These are phyloP conservation scores for Zoanthus sociatus DNA, from an alignment of 92 coral and sea anemone genomes.

Conservation along the genomic window DNA sequence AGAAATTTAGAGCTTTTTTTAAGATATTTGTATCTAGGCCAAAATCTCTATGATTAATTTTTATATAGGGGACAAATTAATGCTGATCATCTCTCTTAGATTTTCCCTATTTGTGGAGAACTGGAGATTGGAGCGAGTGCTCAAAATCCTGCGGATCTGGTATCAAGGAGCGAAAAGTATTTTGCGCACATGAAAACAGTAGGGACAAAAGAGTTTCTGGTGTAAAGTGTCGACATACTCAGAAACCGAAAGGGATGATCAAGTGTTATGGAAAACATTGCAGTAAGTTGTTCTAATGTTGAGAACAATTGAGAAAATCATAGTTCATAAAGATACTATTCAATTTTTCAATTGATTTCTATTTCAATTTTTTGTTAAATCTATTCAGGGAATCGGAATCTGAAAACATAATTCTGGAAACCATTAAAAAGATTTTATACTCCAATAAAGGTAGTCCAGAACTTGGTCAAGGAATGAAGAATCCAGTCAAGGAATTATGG, in stretches of 20 bases:
- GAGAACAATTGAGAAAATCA: neutral
- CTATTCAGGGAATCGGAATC: too few species aligned
- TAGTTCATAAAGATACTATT: neutral
- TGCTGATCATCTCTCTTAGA: conserved; percentile 47
- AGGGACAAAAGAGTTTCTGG: conserved; percentile 55
- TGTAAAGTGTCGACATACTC: conserved; percentile 69
- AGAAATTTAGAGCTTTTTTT: too few species aligned
- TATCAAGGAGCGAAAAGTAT: conserved; percentile 68
- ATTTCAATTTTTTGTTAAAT: too few species aligned
- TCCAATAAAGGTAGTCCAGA: too few species aligned
- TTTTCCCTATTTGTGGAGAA: conserved; percentile 92
- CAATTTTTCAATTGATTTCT: too few species aligned
- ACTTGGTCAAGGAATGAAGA: too few species aligned
- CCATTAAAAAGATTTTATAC: too few species aligned
- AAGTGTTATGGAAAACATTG: conserved; percentile 89
- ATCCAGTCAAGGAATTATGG: too few species aligned
- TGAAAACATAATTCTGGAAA: too few species aligned
- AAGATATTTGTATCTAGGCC: too few species aligned
- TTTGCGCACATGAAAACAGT: conserved; percentile 67
- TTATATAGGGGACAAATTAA: neutral
- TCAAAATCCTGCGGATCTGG: conserved; percentile 86
- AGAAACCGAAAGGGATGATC: conserved; percentile 56
- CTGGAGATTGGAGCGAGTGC: conserved; percentile 86
- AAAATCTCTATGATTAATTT: too few species aligned
- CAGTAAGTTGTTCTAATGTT: conserved; percentile 57